Conservation (phyloP, 2,888 invertebrate genomes). For the Rotaria magnacalcarata region DNA sequence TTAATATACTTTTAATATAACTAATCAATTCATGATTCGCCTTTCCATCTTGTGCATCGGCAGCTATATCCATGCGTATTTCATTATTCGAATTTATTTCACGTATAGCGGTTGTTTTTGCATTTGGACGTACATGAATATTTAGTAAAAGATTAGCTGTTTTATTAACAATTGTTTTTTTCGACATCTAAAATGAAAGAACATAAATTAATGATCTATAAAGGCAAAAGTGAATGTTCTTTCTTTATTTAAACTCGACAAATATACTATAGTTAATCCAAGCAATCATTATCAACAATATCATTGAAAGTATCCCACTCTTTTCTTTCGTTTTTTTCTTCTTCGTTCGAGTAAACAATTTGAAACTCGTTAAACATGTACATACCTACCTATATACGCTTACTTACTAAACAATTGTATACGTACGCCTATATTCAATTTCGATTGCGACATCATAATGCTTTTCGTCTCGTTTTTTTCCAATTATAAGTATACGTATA, state of each 20-base stretch:
- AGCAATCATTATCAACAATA: conserved; percentile 14
- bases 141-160: neutral
- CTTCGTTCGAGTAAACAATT: conserved; percentile 4
- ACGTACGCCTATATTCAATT: neutral
- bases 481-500: neutral
- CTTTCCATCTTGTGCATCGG: neutral
- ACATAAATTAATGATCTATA: neutral
- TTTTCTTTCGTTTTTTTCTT: neutral
- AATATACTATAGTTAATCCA: conserved; percentile 21
- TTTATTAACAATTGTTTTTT: neutral
- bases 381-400: neutral
- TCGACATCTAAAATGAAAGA: conserved; percentile 17
- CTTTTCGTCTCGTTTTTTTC: neutral
- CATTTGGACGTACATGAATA: conserved; percentile 20
- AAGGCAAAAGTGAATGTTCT: conserved; percentile 13
- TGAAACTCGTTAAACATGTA: conserved; percentile 26
- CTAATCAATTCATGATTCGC: conserved; percentile 22
- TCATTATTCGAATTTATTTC: conserved; percentile 1
- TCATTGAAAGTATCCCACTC: neutral
- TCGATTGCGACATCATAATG: neutral
- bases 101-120: conserved; percentile 7
- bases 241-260: conserved; percentile 21
- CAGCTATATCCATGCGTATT: neutral
- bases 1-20: conserved; percentile 7
- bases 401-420: neutral